Percentiles rank a stretch among this genome's conserved stretches.
These are phyloP conservation scores for Musca domestica DNA, from an alignment of 1,140 invertebrate genomes.

Conservation along the genomic window DNA sequence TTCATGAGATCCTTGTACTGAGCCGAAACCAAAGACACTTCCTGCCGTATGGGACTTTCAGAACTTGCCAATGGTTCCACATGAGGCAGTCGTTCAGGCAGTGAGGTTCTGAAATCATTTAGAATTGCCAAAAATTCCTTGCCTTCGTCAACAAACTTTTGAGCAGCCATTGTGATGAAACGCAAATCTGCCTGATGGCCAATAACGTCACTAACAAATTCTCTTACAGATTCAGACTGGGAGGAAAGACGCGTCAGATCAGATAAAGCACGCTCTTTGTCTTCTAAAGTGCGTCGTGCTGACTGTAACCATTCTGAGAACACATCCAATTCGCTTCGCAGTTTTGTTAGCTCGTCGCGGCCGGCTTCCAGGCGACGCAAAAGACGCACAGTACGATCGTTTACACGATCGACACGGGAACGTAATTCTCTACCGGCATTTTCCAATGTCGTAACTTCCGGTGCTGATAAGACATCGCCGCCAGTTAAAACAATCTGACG, in stretches of 20 bases:
- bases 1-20: slow-evolving; percentile 75
- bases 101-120: slow-evolving; percentile 79
- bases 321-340: slow-evolving; percentile 69
- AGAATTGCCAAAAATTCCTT: slow-evolving; percentile 81
- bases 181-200: slow-evolving; percentile 90
- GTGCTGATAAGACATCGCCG: slow-evolving; percentile 82
- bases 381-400: slow-evolving; percentile 75
- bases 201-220: slow-evolving; percentile 92
- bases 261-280: slow-evolving; percentile 80
- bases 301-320: slow-evolving; percentile 84
- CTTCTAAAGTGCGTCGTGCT: slow-evolving; percentile 74
- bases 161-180: slow-evolving; percentile 91
- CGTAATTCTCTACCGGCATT: slow-evolving; percentile 80
- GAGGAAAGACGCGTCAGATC: slow-evolving; percentile 72
- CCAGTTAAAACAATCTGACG: slow-evolving; percentile 87
- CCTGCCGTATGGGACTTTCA: slow-evolving; percentile 68
- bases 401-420: slow-evolving; percentile 77
- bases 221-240: slow-evolving; percentile 73
- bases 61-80: slow-evolving; percentile 66
- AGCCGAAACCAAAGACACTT: slow-evolving; percentile 68
- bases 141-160: slow-evolving; percentile 92
- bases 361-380: slow-evolving; percentile 74
- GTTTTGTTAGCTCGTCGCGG: slow-evolving; percentile 84
- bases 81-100: slow-evolving; percentile 77
- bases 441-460: slow-evolving; percentile 81